phyloP scores from a whole-genome alignment of 2,797 vertebrate genomes.

The Etheostoma perlongum region DNA sequence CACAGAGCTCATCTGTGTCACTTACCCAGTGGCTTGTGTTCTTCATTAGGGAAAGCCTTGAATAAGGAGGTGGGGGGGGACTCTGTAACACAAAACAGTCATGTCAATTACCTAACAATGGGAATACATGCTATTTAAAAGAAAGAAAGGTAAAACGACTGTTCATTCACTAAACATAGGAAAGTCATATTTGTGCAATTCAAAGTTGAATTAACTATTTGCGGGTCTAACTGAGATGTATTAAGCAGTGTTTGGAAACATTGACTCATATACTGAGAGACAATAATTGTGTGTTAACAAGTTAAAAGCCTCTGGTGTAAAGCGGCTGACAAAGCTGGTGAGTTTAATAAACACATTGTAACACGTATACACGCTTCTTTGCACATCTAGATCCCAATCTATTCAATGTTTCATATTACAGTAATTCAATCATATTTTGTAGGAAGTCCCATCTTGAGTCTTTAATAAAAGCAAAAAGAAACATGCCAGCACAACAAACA shows the following conservation, averaged over 20 bases:
- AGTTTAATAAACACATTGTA: not conserved
- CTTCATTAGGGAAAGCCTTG: constrained; percentile 92
- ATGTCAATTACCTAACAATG: constrained; percentile 47
- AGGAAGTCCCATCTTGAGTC: not conserved
- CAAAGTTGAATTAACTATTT: not conserved
- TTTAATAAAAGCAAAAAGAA: constrained; percentile 25
- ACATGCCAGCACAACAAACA: constrained; percentile 11
- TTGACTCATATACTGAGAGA: not conserved
- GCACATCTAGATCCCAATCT: not conserved
- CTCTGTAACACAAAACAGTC: constrained; percentile 90
- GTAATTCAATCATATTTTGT: constrained; percentile 5
- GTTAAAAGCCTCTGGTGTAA: not conserved
- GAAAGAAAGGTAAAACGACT: constrained; percentile 5
- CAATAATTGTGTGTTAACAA: not conserved
- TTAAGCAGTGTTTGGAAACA: not conserved
- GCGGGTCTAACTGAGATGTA: constrained; percentile 6
- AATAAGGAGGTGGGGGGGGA: constrained; percentile 99
- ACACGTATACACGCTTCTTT: not conserved
- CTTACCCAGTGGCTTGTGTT: constrained; percentile 97
- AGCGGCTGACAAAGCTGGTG: not conserved
- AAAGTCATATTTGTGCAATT: not conserved
- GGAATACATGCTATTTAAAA: not conserved
- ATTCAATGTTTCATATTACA: constrained; percentile 3
- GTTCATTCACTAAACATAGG: not conserved
- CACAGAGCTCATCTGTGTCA: constrained; percentile 33